Evolutionary conservation across 2,797 vertebrate genomes (phyloP).

Genomic region (Pangasius macronema): DNA sequence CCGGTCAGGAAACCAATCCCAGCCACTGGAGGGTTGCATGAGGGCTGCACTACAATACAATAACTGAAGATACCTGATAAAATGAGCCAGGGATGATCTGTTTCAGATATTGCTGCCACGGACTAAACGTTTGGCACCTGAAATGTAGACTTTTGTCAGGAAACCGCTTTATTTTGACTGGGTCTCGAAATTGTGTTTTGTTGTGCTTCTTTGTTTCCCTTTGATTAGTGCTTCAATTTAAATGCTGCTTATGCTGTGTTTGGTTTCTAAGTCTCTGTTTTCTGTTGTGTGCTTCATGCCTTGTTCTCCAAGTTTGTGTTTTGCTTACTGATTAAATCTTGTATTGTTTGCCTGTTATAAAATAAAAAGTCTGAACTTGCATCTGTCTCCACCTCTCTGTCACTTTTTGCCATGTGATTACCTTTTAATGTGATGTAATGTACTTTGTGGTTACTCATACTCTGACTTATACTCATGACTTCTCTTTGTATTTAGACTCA

Average conservation of each 20-base stretch:
- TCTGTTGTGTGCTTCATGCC: not conserved
- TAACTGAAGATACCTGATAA: not conserved
- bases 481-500: not conserved
- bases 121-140: constrained; percentile 3
- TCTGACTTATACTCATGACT: not conserved
- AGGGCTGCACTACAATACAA: not conserved
- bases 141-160: not conserved
- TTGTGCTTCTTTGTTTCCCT: not conserved
- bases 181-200: not conserved
- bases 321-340: not conserved
- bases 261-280: not conserved
- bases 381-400: not conserved
- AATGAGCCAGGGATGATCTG: not conserved
- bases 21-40: no score
- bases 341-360: not conserved
- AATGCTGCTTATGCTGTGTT: not conserved
- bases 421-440: not conserved
- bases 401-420: not conserved
- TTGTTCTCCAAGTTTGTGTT: not conserved
- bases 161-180: not conserved
- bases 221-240: constrained; percentile 1
- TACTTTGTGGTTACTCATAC: not conserved
- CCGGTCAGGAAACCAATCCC: no score
- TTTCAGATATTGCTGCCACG: not conserved
- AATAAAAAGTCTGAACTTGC: not conserved